Evolutionary conservation across 1,140 invertebrate species (phyloP).

Genomic region (Drosophila nigrodunni): DNA sequence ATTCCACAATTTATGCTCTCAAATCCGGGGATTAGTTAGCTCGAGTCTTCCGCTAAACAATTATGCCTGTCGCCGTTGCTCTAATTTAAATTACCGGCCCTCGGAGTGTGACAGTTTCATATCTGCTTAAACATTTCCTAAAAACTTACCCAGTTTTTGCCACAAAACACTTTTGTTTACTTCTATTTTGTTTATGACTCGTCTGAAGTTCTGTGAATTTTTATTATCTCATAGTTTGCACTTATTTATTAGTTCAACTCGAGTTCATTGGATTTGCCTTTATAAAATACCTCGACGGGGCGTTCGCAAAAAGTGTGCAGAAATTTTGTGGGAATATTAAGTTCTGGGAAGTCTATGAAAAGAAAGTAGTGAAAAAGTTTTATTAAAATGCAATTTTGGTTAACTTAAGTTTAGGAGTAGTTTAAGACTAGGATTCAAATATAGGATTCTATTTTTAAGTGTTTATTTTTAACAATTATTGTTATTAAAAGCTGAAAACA

Average conservation of each 20-base stretch:
- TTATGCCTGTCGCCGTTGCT: constrained; percentile 65
- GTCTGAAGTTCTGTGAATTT: constrained; percentile 59
- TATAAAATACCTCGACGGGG: background rate
- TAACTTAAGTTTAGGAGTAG: background rate
- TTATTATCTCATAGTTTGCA: constrained; percentile 28
- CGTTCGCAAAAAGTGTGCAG: constrained; percentile 35
- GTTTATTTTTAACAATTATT: no score
- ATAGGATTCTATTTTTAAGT: no score
- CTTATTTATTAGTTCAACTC: background rate
- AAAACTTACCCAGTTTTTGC: constrained; percentile 75
- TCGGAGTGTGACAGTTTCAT: constrained; percentile 5
- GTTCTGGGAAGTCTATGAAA: constrained; percentile 11
- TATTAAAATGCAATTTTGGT: background rate
- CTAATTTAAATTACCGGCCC: constrained; percentile 69
- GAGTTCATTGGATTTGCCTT: background rate
- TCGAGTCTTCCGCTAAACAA: constrained; percentile 53
- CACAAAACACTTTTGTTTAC: constrained; percentile 58
- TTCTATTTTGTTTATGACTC: constrained; percentile 56
- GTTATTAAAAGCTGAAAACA: no score
- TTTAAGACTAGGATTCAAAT: no score
- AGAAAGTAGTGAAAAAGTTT: background rate
- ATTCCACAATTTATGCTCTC: constrained; percentile 51
- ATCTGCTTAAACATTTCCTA: constrained; percentile 69
- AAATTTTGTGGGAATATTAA: background rate
- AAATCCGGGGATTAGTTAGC: constrained; percentile 72